Percentiles rank a stretch among this genome's conserved stretches.
These are phyloP conservation scores for Eupsilia transversa DNA, from an alignment of 2,888 invertebrate species.

Conservation along the genomic window DNA sequence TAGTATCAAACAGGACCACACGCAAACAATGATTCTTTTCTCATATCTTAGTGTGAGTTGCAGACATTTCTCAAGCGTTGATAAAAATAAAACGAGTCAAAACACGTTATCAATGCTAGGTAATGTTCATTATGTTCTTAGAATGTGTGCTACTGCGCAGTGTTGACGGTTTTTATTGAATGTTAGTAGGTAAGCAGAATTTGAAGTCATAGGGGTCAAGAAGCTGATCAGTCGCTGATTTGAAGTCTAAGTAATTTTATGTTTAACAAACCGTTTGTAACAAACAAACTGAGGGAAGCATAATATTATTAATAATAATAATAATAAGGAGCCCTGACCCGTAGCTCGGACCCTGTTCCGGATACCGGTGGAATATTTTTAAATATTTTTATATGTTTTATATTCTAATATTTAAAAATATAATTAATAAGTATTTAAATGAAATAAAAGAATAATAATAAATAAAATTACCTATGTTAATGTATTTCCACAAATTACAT, in stretches of 20 bases:
- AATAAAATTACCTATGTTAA: too few relatives aligned
- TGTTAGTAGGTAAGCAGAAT: slow-evolving; percentile 8
- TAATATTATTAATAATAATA: too few relatives aligned
- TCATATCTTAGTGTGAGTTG: slow-evolving; percentile 47
- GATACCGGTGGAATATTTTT: too few relatives aligned
- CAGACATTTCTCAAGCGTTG: slow-evolving; percentile 55
- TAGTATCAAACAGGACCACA: slow-evolving; percentile 46
- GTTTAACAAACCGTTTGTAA: neutral
- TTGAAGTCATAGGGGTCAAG: neutral
- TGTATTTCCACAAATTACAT: too few relatives aligned
- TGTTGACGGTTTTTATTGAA: neutral
- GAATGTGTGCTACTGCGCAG: slow-evolving; percentile 38
- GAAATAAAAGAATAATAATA: too few relatives aligned
- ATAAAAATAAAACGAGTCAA: slow-evolving; percentile 65
- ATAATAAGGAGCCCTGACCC: too few relatives aligned
- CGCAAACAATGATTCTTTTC: slow-evolving; percentile 46
- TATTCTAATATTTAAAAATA: too few relatives aligned
- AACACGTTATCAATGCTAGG: slow-evolving; percentile 63
- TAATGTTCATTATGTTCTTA: slow-evolving; percentile 50
- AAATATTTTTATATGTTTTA: too few relatives aligned
- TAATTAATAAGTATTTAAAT: too few relatives aligned
- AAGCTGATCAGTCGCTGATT: neutral
- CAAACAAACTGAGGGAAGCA: neutral
- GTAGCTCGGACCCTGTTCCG: too few relatives aligned
- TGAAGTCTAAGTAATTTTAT: neutral